Evolutionary conservation across 1,140 invertebrate species (phyloP).

Genomic region (Lamellibrachia luymesi): DNA sequence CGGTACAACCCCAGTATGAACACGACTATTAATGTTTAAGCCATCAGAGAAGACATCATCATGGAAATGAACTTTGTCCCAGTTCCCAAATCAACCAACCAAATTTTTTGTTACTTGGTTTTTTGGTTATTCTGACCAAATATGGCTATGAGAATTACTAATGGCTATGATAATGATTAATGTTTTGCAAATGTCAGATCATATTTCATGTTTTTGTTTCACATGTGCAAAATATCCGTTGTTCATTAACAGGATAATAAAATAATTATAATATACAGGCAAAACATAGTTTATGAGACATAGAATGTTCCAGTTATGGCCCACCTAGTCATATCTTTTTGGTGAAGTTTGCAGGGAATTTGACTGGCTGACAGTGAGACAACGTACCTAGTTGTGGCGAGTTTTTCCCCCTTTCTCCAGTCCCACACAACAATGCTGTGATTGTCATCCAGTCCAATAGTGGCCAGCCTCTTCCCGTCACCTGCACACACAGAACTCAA

Average conservation of each 20-base stretch:
- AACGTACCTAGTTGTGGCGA: conserved; percentile 53
- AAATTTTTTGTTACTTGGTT: neutral
- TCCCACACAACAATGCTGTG: conserved; percentile 58
- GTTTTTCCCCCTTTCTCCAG: conserved; percentile 57
- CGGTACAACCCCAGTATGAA: neutral
- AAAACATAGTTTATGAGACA: too few species aligned
- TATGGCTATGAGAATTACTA: neutral
- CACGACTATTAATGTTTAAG: neutral
- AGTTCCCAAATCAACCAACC: neutral
- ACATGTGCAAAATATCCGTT: too few species aligned
- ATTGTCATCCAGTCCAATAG: conserved; percentile 57
- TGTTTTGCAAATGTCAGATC: too few species aligned
- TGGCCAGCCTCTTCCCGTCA: conserved; percentile 56
- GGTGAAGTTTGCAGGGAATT: too few species aligned
- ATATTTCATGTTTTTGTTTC: too few species aligned
- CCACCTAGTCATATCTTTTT: too few species aligned
- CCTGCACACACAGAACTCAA: conserved; percentile 31
- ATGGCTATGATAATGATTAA: neutral
- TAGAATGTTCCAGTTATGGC: too few species aligned
- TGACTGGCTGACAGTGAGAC: too few species aligned
- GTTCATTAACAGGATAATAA: too few species aligned
- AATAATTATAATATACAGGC: too few species aligned
- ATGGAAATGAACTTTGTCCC: neutral
- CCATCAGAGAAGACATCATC: neutral
- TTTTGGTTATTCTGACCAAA: neutral